phyloP scores from a whole-genome alignment of 92 coral and sea anemone genomes.

The Epizoanthus ramosus region DNA sequence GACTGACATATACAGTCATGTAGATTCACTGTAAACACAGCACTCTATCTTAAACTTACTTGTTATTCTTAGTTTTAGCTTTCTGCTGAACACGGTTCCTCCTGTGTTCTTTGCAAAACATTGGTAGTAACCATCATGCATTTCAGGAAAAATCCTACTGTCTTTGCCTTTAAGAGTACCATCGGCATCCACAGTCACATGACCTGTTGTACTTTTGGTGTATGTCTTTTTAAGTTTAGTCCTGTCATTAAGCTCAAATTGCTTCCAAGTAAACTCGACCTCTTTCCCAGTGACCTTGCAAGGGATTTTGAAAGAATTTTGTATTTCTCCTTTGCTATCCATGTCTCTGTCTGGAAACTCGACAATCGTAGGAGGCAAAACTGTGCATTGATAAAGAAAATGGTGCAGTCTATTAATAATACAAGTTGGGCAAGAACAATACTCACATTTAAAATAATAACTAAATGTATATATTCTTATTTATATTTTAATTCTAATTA shows the following conservation, averaged over 20 bases:
- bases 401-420: too few relatives aligned
- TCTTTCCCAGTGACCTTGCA: conserved; percentile 26
- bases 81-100: conserved; percentile 27
- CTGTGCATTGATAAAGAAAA: not conserved
- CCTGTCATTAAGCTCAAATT: conserved; percentile 2
- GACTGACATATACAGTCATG: too few relatives aligned
- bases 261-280: conserved; percentile 27
- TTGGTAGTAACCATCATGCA: conserved; percentile 19
- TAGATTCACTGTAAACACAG: too few relatives aligned
- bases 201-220: not conserved
- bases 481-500: too few relatives aligned
- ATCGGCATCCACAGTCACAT: not conserved
- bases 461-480: too few relatives aligned
- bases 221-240: not conserved
- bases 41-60: not conserved
- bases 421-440: too few relatives aligned
- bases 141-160: not conserved
- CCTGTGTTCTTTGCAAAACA: conserved; percentile 10
- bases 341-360: conserved; percentile 15
- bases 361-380: not conserved
- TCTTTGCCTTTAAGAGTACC: conserved; percentile 12
- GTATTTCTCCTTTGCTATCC: not conserved
- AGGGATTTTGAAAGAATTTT: not conserved
- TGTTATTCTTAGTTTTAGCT: conserved; percentile 17
- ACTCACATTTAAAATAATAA: too few relatives aligned